phyloP scores from a whole-genome alignment of 1,140 invertebrate genomes.

The Pantala flavescens region DNA sequence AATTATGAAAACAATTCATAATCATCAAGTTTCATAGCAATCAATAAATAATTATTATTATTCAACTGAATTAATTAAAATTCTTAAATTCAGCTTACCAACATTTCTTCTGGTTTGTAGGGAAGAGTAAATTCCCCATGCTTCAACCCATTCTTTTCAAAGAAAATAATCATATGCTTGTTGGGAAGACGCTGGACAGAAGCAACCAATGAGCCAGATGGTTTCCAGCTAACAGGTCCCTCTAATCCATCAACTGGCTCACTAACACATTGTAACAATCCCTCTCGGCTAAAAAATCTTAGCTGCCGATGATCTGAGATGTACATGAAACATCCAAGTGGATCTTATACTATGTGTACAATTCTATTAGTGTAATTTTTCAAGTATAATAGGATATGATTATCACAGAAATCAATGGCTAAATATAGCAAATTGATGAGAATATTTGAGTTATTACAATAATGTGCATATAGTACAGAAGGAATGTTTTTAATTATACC shows the following conservation, averaged over 20 bases:
- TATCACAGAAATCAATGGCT: too few relatives aligned
- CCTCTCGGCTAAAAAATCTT: slow-evolving; percentile 64
- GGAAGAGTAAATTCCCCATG: slow-evolving; percentile 72
- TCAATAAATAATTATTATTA: slow-evolving; percentile 20
- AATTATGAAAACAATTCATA: slow-evolving; percentile 19
- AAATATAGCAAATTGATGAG: too few relatives aligned
- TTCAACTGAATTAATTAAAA: slow-evolving; percentile 18
- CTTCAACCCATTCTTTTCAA: slow-evolving; percentile 86
- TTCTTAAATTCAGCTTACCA: slow-evolving; percentile 28
- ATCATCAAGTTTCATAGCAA: slow-evolving; percentile 16
- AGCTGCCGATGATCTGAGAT: slow-evolving; percentile 40
- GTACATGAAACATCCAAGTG: not conserved
- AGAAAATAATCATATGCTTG: slow-evolving; percentile 67
- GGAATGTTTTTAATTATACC: too few relatives aligned
- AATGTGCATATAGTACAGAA: too few relatives aligned
- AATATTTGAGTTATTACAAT: too few relatives aligned
- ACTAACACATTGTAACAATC: slow-evolving; percentile 56
- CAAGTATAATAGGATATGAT: too few relatives aligned
- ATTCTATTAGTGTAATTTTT: too few relatives aligned
- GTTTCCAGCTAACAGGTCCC: slow-evolving; percentile 61
- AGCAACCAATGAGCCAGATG: slow-evolving; percentile 67
- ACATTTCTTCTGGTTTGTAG: slow-evolving; percentile 40
- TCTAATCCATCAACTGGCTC: slow-evolving; percentile 60
- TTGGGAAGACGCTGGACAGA: slow-evolving; percentile 50
- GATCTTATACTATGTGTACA: too few relatives aligned